Evolutionary conservation across 1,140 invertebrate genomes (phyloP).

Genomic region (Eueides isabella): DNA sequence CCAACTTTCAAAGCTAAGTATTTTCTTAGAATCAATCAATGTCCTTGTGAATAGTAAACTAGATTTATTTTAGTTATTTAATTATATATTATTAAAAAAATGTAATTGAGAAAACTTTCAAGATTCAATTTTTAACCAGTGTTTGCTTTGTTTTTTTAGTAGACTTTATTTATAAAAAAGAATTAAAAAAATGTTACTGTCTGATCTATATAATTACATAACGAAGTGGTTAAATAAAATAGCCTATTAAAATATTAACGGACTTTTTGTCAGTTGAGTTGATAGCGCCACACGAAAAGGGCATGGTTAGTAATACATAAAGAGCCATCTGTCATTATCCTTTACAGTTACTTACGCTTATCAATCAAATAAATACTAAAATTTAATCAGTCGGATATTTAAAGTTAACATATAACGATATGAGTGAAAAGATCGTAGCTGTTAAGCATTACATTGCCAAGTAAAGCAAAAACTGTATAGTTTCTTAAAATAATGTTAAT

Average conservation of each 20-base stretch:
- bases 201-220: not conserved
- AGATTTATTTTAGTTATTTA: no score
- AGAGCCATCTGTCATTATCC: not conserved
- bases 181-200: not conserved
- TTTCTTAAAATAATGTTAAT: no score
- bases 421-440: no score
- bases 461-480: no score
- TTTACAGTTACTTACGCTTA: not conserved
- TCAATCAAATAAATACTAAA: not conserved
- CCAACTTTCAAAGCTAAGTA: not conserved
- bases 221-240: not conserved
- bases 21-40: conserved; percentile 2
- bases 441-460: no score
- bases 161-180: no score
- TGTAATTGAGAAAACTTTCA: no score
- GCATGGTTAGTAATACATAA: not conserved
- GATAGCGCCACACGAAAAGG: not conserved
- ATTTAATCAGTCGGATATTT: not conserved
- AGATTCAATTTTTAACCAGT: no score
- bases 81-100: no score
- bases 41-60: no score
- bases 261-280: conserved; percentile 2
- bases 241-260: not conserved
- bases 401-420: no score
- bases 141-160: no score